Percentiles rank a stretch among this genome's conserved stretches.
phyloP scores from a whole-genome alignment of 2,888 invertebrate genomes.

The Agonopterix arenella region DNA sequence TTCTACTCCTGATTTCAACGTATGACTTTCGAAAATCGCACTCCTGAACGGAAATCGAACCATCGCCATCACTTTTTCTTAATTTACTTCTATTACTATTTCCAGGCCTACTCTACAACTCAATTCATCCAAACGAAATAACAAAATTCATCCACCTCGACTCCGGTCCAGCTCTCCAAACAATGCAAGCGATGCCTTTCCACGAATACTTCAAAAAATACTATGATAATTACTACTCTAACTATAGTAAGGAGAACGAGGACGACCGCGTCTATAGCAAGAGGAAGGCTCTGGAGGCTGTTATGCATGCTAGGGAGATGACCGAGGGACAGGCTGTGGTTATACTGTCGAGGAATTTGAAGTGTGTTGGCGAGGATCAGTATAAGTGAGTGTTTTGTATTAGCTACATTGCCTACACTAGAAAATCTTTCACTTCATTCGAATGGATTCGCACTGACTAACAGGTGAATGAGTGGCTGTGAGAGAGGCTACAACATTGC shows the following conservation, averaged over 20 bases:
- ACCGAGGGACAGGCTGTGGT: slow-evolving; percentile 59
- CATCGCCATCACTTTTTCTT: too few species aligned
- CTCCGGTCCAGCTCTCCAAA: slow-evolving; percentile 22
- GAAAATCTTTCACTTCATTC: too few species aligned
- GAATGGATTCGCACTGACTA: too few species aligned
- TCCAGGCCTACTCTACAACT: slow-evolving; percentile 53
- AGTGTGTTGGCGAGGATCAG: slow-evolving; percentile 44
- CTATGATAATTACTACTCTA: slow-evolving; percentile 44
- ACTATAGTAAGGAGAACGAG: slow-evolving; percentile 33
- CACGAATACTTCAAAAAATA: slow-evolving; percentile 38
- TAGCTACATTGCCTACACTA: too few species aligned
- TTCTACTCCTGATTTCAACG: too few species aligned
- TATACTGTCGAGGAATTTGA: slow-evolving; percentile 63
- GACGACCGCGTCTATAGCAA: slow-evolving; percentile 26
- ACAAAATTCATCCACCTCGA: slow-evolving; percentile 57
- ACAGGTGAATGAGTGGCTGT: too few species aligned
- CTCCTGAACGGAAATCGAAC: too few species aligned
- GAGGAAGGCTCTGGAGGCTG: slow-evolving; percentile 48
- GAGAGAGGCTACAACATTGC: too few species aligned
- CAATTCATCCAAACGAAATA: slow-evolving; percentile 63
- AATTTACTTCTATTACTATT: neutral
- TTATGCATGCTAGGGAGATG: slow-evolving; percentile 56
- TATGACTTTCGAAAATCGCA: too few species aligned
- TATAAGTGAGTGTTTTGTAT: slow-evolving; percentile 42
- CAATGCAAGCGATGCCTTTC: slow-evolving; percentile 28